Evolutionary conservation across 2,113 vertebrate species (phyloP), one percentile per base, ranked within the genome.

Genomic region (Nymphicus hollandicus): DNA sequence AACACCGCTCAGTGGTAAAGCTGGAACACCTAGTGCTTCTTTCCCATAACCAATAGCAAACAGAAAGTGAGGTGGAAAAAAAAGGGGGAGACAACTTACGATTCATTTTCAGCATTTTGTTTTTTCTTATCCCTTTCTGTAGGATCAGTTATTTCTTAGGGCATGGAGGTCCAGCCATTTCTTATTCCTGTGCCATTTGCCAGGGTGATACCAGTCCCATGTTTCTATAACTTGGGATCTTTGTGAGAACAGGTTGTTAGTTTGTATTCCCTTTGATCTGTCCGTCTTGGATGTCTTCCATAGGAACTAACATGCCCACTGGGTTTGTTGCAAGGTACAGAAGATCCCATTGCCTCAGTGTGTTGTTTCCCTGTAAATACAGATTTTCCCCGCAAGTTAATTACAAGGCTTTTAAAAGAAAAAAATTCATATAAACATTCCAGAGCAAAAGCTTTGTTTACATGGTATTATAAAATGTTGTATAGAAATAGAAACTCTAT

Each of bases 11-110:
- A 0, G 11, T 66, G 43, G 41, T 93, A 68, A 88, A 56, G 55
- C 65, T 93, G 82, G 61, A 96, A 95, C 82, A 92, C 77, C 37
- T 81, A 46, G 65, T 79, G 31, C 47, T 93, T 68, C 81, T 91
- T 96, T 94, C 86, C 82, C 72, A 88, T 92, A 70, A 90, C 4
- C 22, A 68, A 63, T 28, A 79, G 65, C 77, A 79, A 96, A 89
- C 52, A 91, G 88, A 95, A 95, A 95, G 73, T 52, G 63, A 76
- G 33, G 49, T 27, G 46, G 11, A 41, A 43, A 90, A 79, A 33
- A 7, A 27, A 16, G 1, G 4, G 10, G 39, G 16, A 43, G 44
- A 33, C 28, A 18, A 66, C 33, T 72, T 85, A 17, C 33, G 23
- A 18, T 37, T 60, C 0, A 0, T 49, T 88, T 86, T 86, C 68